These are phyloP conservation scores for Crossaster papposus DNA, from an alignment of 53 echinoderm and acorn worm genomes.

Conservation along the genomic window DNA sequence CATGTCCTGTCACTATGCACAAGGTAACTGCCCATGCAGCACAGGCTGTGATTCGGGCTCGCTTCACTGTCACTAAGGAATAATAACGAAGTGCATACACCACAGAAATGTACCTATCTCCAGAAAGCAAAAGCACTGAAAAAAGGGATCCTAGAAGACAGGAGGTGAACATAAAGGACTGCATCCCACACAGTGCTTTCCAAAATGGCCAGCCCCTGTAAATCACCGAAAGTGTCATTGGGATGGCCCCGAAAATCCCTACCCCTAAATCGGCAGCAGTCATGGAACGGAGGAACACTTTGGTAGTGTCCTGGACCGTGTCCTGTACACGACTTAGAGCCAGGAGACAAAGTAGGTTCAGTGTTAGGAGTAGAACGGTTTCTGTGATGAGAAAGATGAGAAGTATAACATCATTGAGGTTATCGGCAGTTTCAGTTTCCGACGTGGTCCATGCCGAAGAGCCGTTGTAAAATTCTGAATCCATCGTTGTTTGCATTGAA, in stretches of 20 bases:
- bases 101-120: conserved; percentile 20
- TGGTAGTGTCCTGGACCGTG: conserved; percentile 25
- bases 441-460: background rate
- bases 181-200: background rate
- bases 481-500: too few relatives aligned
- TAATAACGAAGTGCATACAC: conserved; percentile 20
- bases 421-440: too few relatives aligned
- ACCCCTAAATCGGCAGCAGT: conserved; percentile 2
- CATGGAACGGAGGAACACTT: conserved; percentile 32
- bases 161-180: too few relatives aligned
- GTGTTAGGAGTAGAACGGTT: background rate
- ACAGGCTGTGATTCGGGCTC: conserved; percentile 14
- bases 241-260: background rate
- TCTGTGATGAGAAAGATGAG: background rate
- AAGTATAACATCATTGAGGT: background rate
- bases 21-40: conserved; percentile 2
- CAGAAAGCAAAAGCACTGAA: background rate
- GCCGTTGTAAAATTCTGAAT: too few relatives aligned
- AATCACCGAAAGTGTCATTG: background rate
- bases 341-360: background rate
- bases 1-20: background rate
- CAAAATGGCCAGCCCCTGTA: background rate
- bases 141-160: background rate
- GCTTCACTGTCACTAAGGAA: conserved; percentile 14
- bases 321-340: background rate